Conservation (phyloP, 92 coral and sea anemone genomes). For the Porites evermanni region DNA sequence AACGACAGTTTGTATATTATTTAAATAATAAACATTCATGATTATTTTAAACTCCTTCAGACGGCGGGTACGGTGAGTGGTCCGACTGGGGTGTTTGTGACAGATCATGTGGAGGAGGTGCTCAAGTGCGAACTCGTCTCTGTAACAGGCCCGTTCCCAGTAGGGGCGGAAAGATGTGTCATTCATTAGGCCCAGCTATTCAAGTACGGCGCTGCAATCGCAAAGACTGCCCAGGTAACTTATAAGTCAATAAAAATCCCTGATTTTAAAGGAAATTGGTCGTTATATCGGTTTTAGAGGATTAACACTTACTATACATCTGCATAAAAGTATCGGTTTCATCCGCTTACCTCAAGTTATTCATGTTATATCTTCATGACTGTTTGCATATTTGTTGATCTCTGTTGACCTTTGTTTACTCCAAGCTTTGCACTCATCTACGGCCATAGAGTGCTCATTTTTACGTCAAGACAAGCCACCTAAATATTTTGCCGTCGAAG, state of each 20-base stretch:
- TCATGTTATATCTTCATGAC: too few relatives aligned
- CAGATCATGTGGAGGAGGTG: constrained; percentile 85
- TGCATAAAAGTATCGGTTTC: too few relatives aligned
- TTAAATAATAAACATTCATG: background rate
- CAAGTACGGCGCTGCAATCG: constrained; percentile 81
- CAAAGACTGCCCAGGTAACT: constrained; percentile 72
- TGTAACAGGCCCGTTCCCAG: constrained; percentile 69
- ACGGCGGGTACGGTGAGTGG: constrained; percentile 74
- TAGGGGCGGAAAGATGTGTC: constrained; percentile 55
- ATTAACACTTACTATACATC: too few relatives aligned
- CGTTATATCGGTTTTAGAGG: background rate
- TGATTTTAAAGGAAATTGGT: background rate
- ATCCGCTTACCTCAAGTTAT: too few relatives aligned
- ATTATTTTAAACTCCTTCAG: background rate
- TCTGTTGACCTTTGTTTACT: too few relatives aligned
- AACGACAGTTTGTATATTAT: background rate
- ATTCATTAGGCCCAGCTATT: constrained; percentile 69
- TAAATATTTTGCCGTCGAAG: background rate
- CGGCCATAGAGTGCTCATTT: too few relatives aligned
- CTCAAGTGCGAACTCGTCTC: constrained; percentile 83
- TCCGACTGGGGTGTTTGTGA: constrained; percentile 87
- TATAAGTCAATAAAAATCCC: too few relatives aligned
- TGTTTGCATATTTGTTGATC: too few relatives aligned
- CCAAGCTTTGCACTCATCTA: too few relatives aligned
- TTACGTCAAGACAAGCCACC: too few relatives aligned